phyloP scores from a whole-genome alignment of 2,797 vertebrate genomes.

The Centropyge bicolor region DNA sequence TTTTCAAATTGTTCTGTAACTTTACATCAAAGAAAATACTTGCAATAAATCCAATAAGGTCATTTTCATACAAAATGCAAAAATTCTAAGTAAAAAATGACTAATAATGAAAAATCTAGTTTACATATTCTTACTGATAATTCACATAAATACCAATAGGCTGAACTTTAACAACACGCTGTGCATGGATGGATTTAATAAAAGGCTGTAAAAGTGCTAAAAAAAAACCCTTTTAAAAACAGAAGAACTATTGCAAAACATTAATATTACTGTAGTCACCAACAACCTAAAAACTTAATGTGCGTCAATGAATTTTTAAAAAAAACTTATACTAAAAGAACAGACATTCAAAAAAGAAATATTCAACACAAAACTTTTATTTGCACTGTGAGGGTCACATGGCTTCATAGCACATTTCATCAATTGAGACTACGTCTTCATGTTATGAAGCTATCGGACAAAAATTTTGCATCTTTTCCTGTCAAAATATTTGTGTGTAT shows the following conservation, averaged over 20 bases:
- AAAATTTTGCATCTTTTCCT: constrained; percentile 23
- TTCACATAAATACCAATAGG: background rate
- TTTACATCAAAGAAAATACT: background rate
- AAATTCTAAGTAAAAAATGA: background rate
- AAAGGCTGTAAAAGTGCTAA: background rate
- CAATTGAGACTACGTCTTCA: constrained; percentile 52
- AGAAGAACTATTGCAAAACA: background rate
- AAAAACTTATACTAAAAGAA: too few species aligned
- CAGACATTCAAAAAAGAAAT: constrained; percentile 10
- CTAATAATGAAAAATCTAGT: background rate
- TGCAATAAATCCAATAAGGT: background rate
- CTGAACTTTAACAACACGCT: too few species aligned
- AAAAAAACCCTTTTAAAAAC: background rate
- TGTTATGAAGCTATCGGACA: constrained; percentile 54
- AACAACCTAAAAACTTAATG: background rate
- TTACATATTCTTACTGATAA: background rate
- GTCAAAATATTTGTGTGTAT: constrained; percentile 32
- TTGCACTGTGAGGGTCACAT: constrained; percentile 51
- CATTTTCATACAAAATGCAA: constrained; percentile 3
- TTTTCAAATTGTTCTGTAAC: background rate
- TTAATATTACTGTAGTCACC: background rate
- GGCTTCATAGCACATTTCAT: constrained; percentile 43
- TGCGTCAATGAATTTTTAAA: too few species aligned
- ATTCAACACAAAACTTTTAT: constrained; percentile 70
- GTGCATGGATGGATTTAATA: background rate